Conservation (phyloP, 2,113 vertebrate genomes). For the Lagopus leucura region DNA sequence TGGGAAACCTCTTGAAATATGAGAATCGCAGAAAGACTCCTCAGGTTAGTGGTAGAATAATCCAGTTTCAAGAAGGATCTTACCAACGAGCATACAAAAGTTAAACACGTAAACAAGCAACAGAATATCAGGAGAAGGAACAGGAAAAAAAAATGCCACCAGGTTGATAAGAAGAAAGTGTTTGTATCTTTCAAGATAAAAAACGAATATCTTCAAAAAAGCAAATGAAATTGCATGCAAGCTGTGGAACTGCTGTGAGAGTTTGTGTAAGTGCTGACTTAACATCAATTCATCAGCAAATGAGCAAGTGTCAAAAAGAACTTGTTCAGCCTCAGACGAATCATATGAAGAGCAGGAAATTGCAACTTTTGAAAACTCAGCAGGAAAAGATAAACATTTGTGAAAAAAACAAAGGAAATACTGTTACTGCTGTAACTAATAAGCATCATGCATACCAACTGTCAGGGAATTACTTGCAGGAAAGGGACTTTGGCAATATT, state of each 20-base stretch:
- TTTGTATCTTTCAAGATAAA: not conserved
- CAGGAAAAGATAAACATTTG: not conserved
- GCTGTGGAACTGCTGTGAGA: not conserved
- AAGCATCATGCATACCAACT: not conserved
- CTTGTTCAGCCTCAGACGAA: not conserved
- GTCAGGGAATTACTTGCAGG: accelerated
- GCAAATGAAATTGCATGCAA: not conserved
- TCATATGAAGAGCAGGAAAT: not conserved
- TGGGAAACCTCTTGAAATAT: not conserved
- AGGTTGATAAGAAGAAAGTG: not conserved
- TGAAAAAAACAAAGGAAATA: not conserved
- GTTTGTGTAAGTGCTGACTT: not conserved
- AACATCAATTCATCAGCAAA: not conserved
- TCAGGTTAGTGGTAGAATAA: not conserved
- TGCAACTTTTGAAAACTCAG: not conserved
- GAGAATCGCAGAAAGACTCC: not conserved
- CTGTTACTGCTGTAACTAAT: not conserved
- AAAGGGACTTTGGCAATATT: not conserved
- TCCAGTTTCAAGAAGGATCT: not conserved
- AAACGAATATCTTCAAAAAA: not conserved
- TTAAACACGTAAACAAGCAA: not conserved
- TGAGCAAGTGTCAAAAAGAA: not conserved
- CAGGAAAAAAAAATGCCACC: not conserved
- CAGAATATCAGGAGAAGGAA: not conserved
- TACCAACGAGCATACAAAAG: not conserved